Base-by-base conservation (phyloP, 2,888 invertebrate species). In the Conchocele bisecta region DNA sequence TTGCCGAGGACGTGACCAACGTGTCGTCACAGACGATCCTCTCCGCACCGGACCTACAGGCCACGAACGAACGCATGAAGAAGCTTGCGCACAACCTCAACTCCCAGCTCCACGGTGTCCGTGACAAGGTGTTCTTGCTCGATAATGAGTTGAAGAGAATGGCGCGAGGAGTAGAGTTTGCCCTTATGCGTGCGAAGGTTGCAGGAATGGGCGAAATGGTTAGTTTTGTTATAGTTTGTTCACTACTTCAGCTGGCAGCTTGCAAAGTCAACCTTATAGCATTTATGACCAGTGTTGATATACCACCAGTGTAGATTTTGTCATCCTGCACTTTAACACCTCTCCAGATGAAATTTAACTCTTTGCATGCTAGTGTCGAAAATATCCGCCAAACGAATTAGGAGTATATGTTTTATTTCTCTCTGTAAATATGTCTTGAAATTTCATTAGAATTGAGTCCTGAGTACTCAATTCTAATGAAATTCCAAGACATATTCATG, bases 101-200 rank as follows among this genome's bases (percentile, higher is more conserved):
- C 71, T 77, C 80, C n/a, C 83, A 85, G 60, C 69, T 85, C 7
- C 74, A 71, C 24, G 26, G 35, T 0, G 50, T 85, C 9, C 64
- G 77, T 33, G 82, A 84, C 37, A 82, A 82, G 42, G 74, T 85
- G 24, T 76, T 77, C 58, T 54, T 58, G 7, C 70, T 84, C 22
- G 85, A 84, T 50, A 74, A 77, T 50, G 82, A 83, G 31, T 54
- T 85, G 24, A 79, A 79, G 53, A 73, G 77, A 59, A 83, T 84
- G 82, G 83, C 80, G 7, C 80, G 79, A 44, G 83, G 81, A n/a
- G 74, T 85, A 20, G 82, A 84, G 54, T 77, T 79, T 75, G 82
- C 82, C 31, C 70, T 84, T 0, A 46, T 77, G 57, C 67, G 76
- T 54, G 66, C 84, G 26, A 76, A 72, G 70, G 50, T 65, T 37